These are phyloP conservation scores for Probaryconus sp. DNA, from an alignment of 1,140 invertebrate genomes.

Conservation along the genomic window DNA sequence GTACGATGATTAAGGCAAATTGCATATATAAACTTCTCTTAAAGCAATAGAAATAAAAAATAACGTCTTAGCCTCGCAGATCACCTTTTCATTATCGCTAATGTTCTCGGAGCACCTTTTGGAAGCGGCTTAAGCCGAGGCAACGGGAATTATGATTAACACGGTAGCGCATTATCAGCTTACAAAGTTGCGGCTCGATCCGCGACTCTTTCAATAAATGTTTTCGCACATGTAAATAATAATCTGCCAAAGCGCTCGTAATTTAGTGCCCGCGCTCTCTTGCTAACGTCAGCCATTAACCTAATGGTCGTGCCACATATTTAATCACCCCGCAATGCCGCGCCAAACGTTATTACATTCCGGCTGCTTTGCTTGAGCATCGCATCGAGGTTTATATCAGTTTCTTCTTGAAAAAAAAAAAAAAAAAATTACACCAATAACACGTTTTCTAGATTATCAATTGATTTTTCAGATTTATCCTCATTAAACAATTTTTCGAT, in stretches of 20 bases:
- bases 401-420: no score
- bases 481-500: no score
- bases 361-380: conserved; percentile 25
- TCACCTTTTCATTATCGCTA: neutral
- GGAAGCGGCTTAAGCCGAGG: conserved; percentile 10
- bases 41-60: no score
- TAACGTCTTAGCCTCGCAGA: no score
- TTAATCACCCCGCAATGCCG: conserved; percentile 34
- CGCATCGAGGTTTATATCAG: neutral
- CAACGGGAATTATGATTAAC: conserved; percentile 12
- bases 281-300: conserved; percentile 30
- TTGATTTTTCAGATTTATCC: no score
- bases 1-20: no score
- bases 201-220: conserved; percentile 20
- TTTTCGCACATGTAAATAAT: conserved; percentile 30
- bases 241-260: conserved; percentile 28
- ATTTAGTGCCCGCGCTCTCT: conserved; percentile 24
- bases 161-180: conserved; percentile 5
- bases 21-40: no score
- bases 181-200: conserved; percentile 9
- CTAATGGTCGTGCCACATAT: conserved; percentile 35
- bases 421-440: no score
- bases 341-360: conserved; percentile 41
- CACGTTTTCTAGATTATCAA: no score
- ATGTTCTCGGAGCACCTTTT: neutral